Evolutionary conservation across 1,140 invertebrate genomes (phyloP), one percentile per base, ranked within the genome.

Genomic region (Hirudo medicinalis): DNA sequence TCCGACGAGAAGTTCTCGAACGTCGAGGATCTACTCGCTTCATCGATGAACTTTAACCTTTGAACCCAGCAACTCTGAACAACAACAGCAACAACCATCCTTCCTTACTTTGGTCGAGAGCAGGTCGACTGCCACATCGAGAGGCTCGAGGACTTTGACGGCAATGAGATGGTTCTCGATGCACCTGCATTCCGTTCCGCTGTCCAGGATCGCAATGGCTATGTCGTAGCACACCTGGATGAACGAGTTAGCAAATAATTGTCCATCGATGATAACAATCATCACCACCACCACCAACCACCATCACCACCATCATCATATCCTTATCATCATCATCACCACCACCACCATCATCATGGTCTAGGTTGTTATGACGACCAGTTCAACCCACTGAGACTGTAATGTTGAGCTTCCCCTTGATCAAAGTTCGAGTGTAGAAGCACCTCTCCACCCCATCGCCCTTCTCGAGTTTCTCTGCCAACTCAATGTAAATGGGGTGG

Each of bases 121-220:
- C 3, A 80, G 73, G 54, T 79, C 79, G 22, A 80, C 76, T 15
- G 77, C 76, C 22, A 83, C 79, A 70, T 81, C 78, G 76, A 83
- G 82, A 11, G 82, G 79, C 29, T 78, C 76, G 9, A 81, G 76
- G 29, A 77, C 78, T 27, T 75, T 73, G 66, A 83, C 69, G 32
- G 74, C 76, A 19, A 82, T 72, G 8, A 74, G 72, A 70, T 82
- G 79, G 67, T 79, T 76, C 71, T 79, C 79, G 40, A 74, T 67
- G 76, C 82, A 83, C n/a, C 72, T 72, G 75, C 80, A 83, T 20
- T 72, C 75, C 40, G 82, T 76, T 27, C 53, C 40, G 20, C 79
- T 76, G n/a, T 76, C 72, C 69, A 75, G 76, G 15, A 77, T 74
- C 15, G 72, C 70, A 4, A 81, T 77, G 15, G 77, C 75, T 13